Evolutionary conservation across 2,888 invertebrate genomes (phyloP).

Genomic region (Apamea anceps): DNA sequence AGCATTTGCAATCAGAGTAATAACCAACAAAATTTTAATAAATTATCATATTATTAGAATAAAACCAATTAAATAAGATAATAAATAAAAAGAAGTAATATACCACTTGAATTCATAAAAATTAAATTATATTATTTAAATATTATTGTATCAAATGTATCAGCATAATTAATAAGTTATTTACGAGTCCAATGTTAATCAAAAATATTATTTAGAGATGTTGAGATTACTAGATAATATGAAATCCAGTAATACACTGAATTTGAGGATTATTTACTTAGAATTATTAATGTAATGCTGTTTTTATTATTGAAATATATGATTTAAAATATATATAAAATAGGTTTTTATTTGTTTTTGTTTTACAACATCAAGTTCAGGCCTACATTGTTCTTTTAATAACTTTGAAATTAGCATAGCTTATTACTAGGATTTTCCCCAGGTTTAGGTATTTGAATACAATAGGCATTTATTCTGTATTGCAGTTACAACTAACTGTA

Average conservation of each 20-base stretch:
- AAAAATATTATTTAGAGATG: background rate
- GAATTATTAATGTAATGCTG: background rate
- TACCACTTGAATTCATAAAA: background rate
- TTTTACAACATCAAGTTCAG: background rate
- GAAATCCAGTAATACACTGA: no score
- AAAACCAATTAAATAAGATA: background rate
- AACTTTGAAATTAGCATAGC: background rate
- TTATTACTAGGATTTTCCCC: background rate
- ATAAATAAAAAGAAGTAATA: no score
- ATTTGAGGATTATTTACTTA: background rate
- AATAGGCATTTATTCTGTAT: slow-evolving; percentile 12
- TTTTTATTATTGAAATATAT: background rate
- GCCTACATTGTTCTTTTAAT: background rate
- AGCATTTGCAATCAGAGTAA: background rate
- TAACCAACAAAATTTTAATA: background rate
- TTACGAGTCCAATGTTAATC: background rate
- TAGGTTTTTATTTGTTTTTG: background rate
- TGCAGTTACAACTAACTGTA: slow-evolving; percentile 38
- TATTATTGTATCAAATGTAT: background rate
- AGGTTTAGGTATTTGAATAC: slow-evolving; percentile 5
- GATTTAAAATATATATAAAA: background rate
- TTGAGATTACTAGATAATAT: background rate
- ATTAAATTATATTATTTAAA: background rate
- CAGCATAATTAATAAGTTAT: background rate
- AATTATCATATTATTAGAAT: slow-evolving; percentile 22